Percentiles rank a stretch among this genome's conserved stretches.
phyloP scores from a whole-genome alignment of 2,113 vertebrate genomes.

The Apus apus region DNA sequence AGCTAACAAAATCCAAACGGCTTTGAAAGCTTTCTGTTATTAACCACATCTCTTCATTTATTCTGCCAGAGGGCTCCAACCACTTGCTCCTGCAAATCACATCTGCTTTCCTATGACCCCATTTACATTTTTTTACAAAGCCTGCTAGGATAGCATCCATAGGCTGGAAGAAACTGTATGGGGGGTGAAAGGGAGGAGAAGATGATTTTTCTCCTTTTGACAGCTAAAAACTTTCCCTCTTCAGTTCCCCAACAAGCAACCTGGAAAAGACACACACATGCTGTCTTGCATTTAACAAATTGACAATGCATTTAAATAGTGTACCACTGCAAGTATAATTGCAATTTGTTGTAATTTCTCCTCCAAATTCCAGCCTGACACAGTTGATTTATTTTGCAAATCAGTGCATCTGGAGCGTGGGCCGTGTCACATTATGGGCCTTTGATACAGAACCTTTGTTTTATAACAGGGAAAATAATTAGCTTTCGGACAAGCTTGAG shows the following conservation, averaged over 20 bases:
- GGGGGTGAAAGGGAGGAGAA: neutral
- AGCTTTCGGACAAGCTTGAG: conserved; percentile 81
- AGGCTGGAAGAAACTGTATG: neutral
- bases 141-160: neutral
- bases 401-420: conserved; percentile 79
- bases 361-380: conserved; percentile 75
- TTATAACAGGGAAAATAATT: conserved; percentile 84
- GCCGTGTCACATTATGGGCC: conserved; percentile 77
- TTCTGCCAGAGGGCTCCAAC: conserved; percentile 6
- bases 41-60: conserved; percentile 32
- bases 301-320: conserved; percentile 67
- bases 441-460: conserved; percentile 84
- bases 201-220: neutral
- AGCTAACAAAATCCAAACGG: neutral
- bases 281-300: conserved; percentile 57
- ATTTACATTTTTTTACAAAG: conserved; percentile 63
- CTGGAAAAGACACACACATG: conserved; percentile 3
- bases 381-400: conserved; percentile 82
- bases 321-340: conserved; percentile 72
- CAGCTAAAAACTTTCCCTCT: conserved; percentile 30
- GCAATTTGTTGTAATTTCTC: conserved; percentile 80
- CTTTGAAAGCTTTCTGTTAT: neutral
- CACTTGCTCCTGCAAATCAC: neutral
- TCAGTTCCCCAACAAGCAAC: neutral
- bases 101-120: conserved; percentile 1